Percentiles rank a stretch among this genome's conserved stretches.
phyloP scores from a whole-genome alignment of 2,113 vertebrate species.

The Hemicordylus capensis region DNA sequence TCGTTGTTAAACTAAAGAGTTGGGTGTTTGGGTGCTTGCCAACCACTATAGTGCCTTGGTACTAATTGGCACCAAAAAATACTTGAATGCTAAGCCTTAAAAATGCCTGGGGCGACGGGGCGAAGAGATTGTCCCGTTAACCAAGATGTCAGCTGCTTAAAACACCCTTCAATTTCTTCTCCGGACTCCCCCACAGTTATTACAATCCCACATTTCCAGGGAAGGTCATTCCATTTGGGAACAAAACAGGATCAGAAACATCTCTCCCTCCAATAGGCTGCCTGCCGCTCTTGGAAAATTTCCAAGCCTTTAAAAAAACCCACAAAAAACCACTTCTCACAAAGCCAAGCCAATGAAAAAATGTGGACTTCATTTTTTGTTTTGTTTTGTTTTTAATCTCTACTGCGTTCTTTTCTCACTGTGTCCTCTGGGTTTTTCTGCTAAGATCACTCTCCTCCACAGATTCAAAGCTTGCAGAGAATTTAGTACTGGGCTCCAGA shows the following conservation, averaged over 20 bases:
- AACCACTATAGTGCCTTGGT: too few relatives aligned
- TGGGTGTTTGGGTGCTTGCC: too few relatives aligned
- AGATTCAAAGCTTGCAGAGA: neutral
- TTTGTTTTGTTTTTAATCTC: neutral
- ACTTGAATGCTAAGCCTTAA: too few relatives aligned
- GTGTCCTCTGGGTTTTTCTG: neutral
- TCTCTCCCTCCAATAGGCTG: neutral
- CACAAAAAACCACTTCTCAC: neutral
- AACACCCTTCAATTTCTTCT: neutral
- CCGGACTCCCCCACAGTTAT: too few relatives aligned
- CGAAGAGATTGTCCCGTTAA: neutral
- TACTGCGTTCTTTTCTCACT: neutral
- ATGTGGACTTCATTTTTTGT: neutral
- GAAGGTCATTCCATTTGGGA: neutral
- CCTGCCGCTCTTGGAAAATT: neutral
- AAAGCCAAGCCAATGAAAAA: neutral
- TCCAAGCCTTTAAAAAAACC: too few relatives aligned
- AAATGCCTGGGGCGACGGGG: too few relatives aligned
- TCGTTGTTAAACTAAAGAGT: too few relatives aligned
- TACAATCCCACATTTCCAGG: neutral
- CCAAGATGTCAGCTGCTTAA: neutral
- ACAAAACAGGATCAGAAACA: neutral
- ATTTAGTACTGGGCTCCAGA: neutral
- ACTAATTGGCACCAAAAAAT: too few relatives aligned
- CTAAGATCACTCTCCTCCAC: neutral